Evolutionary conservation across 2,888 invertebrate species (phyloP), one percentile per base, ranked within the genome.

Genomic region (Slavum lentiscoides): DNA sequence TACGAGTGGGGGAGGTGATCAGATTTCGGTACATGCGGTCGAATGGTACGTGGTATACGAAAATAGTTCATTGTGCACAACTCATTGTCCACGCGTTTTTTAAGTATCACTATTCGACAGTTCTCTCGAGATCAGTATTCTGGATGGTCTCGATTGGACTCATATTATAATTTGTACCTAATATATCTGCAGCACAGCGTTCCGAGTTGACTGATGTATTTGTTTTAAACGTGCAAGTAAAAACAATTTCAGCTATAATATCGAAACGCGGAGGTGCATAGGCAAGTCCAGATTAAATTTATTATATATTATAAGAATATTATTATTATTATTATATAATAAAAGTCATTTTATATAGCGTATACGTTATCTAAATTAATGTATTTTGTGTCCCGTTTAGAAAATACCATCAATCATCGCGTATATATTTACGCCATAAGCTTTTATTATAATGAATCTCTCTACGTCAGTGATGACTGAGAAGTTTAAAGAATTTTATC

Each of bases 401-500:
- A 19, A 49, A 30, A 30, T 30, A 30, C 30, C 30, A 19, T 49
- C 23, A 17, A 19, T 21, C 49, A 13, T 13, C 49, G 13, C 43
- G 7, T 43, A 19, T 62, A 53, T 23, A n/a, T 30, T 30, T 1
- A 30, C 30, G 30, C 4, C 4, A 30, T 30, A 30, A 1, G 4
- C 30, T 30, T n/a, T n/a, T 30, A 30, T 30, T 21, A 13, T 8
- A 23, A 76, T 87, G 82, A 87, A 87, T 85, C 85, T 87, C 72
- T 87, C 87, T 81, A 84, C 86, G 72, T 85, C 86, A 70, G 85
- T 85, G 80, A 83, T 87, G 21, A 83, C 87, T 49, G 85, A 84
- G 82, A 86, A 87, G 73, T 86, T 86, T 61, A 92, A 92, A 85
- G 90, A 91, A 83, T 93, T 92, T 86, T 93, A 93, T 85, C 85